Percentiles rank a stretch among this genome's conserved stretches.
These are phyloP conservation scores for Heliconius hewitsoni DNA, from an alignment of 1,140 invertebrate species.

Conservation along the genomic window DNA sequence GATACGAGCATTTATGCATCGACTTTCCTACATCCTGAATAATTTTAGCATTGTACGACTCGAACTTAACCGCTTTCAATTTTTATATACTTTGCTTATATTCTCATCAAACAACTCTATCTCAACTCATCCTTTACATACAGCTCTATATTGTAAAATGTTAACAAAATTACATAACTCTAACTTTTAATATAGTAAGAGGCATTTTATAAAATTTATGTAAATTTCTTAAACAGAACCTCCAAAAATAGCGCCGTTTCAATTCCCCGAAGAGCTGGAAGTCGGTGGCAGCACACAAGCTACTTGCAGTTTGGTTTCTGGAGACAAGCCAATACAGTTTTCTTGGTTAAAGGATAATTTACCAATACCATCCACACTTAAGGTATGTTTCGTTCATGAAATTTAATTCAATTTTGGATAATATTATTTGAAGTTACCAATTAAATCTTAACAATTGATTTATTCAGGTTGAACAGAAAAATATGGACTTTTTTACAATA, in stretches of 20 bases:
- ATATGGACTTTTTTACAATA: slow-evolving; percentile 81
- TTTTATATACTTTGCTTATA: no score
- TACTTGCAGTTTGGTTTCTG: slow-evolving; percentile 73
- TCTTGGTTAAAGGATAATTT: slow-evolving; percentile 76
- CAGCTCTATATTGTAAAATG: no score
- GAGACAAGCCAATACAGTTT: slow-evolving; percentile 77
- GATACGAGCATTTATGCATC: no score
- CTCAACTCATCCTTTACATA: no score
- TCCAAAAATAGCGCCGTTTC: slow-evolving; percentile 71
- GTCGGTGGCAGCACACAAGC: slow-evolving; percentile 76
- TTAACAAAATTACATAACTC: no score
- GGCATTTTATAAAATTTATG: neutral
- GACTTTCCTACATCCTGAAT: no score
- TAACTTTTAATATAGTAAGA: neutral
- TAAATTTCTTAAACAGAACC: slow-evolving; percentile 53
- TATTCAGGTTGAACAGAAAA: slow-evolving; percentile 73
- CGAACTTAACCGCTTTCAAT: no score
- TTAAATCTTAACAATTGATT: neutral
- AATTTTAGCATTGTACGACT: no score
- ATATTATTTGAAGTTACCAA: no score
- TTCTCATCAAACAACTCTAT: no score
- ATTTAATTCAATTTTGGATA: neutral
- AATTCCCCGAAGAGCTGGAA: slow-evolving; percentile 76
- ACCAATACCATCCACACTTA: slow-evolving; percentile 68
- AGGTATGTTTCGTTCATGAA: slow-evolving; percentile 48